Conservation (phyloP, 2,797 vertebrate species). For the Merluccius polli region DNA sequence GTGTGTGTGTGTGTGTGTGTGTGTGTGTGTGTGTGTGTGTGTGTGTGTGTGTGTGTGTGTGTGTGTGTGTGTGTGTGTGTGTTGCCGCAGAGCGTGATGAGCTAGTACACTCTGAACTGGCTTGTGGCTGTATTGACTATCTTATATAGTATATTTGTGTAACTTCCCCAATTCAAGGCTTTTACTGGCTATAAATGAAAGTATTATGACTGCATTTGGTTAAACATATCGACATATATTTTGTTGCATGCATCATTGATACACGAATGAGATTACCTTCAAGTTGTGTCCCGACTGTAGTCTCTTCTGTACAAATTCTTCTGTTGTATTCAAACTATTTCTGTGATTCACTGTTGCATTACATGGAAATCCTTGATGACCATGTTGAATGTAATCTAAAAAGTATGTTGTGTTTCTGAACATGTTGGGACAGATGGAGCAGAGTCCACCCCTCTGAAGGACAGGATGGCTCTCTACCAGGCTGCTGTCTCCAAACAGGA, state of each 20-base stretch:
- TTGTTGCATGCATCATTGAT: background rate
- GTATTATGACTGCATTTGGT: background rate
- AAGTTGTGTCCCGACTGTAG: background rate
- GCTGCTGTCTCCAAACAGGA: slow-evolving; percentile 88
- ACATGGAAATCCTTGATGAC: background rate
- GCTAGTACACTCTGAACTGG: slow-evolving; percentile 24
- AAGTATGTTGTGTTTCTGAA: background rate
- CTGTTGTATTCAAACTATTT: background rate
- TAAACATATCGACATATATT: background rate
- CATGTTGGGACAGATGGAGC: slow-evolving; percentile 55
- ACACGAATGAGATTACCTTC: background rate
- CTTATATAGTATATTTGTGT: background rate
- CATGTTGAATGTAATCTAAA: too few relatives aligned
- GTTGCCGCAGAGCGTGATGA: slow-evolving; percentile 11
- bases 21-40: too few relatives aligned
- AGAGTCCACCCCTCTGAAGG: slow-evolving; percentile 84
- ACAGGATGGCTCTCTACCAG: slow-evolving; percentile 93
- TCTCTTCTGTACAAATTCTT: background rate
- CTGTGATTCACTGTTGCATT: background rate
- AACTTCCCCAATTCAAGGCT: background rate
- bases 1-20: slow-evolving; percentile 34
- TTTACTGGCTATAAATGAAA: background rate
- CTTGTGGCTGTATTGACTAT: too few relatives aligned
- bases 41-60: slow-evolving; percentile 33
- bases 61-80: too few relatives aligned